phyloP scores from a whole-genome alignment of 2,797 vertebrate genomes.

The Hephaestus fuliginosus region DNA sequence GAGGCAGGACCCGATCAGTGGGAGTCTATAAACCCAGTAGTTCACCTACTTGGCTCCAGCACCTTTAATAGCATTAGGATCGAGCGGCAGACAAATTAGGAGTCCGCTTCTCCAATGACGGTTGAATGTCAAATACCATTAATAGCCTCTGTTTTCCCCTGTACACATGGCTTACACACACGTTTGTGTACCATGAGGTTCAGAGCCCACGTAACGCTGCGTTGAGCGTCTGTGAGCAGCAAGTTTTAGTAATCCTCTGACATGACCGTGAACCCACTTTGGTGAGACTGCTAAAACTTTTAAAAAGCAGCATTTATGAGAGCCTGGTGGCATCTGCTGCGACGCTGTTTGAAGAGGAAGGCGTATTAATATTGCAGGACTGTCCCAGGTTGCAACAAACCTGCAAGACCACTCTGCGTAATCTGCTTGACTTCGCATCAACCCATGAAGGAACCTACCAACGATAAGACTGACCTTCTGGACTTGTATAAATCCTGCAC shows the following conservation, averaged over 20 bases:
- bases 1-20: neutral
- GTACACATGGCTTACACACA: slow-evolving; percentile 20
- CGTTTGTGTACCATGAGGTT: neutral
- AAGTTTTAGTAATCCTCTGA: slow-evolving; percentile 48
- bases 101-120: slow-evolving; percentile 75
- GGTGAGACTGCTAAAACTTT: slow-evolving; percentile 42
- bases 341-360: slow-evolving; percentile 24
- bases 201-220: slow-evolving; percentile 3
- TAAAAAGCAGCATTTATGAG: slow-evolving; percentile 52
- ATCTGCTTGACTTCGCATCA: slow-evolving; percentile 48
- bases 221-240: slow-evolving; percentile 4
- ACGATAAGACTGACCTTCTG: slow-evolving; percentile 36
- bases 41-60: slow-evolving; percentile 47
- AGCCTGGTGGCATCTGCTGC: slow-evolving; percentile 23
- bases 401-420: slow-evolving; percentile 15
- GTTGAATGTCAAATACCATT: slow-evolving; percentile 76
- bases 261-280: slow-evolving; percentile 37
- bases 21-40: slow-evolving; percentile 42
- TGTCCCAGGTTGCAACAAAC: slow-evolving; percentile 47
- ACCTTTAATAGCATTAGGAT: slow-evolving; percentile 65
- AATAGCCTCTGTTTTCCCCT: slow-evolving; percentile 61
- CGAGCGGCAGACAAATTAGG: slow-evolving; percentile 59
- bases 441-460: slow-evolving; percentile 23
- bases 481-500: slow-evolving; percentile 37
- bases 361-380: slow-evolving; percentile 65